Evolutionary conservation across 2,113 vertebrate species (phyloP).

Genomic region (Naja naja): DNA sequence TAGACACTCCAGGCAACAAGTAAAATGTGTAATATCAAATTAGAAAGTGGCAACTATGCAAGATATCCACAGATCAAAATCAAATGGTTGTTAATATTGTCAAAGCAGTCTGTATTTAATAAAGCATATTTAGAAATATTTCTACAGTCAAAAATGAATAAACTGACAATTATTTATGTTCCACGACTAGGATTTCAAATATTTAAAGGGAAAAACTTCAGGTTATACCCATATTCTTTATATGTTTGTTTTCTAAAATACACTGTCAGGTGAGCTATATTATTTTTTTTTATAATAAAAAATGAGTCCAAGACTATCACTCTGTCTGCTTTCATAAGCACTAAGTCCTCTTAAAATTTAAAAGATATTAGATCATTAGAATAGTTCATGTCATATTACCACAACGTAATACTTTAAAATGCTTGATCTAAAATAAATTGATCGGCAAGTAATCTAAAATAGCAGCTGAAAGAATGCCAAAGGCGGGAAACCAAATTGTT

Average conservation of each 20-base stretch:
- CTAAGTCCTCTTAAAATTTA: constrained; percentile 45
- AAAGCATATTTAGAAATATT: background rate
- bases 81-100: background rate
- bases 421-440: constrained; percentile 49
- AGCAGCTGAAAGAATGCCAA: constrained; percentile 51
- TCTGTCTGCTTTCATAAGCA: constrained; percentile 46
- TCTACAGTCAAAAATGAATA: background rate
- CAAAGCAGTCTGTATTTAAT: background rate
- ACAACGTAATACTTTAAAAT: constrained; percentile 40
- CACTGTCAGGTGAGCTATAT: constrained; percentile 12
- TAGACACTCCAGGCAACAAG: background rate
- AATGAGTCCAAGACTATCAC: constrained; percentile 27
- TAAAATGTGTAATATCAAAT: background rate
- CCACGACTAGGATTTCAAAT: background rate
- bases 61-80: background rate
- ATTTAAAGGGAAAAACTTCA: background rate
- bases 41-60: background rate
- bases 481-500: constrained; percentile 27
- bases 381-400: constrained; percentile 43
- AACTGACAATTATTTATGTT: background rate
- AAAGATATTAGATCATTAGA: constrained; percentile 50
- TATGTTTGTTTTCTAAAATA: background rate
- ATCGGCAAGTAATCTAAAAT: constrained; percentile 55
- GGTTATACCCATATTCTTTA: background rate
- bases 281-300: constrained; percentile 33